These are phyloP conservation scores for Leptoteleia sp. DNA, from an alignment of 1,140 invertebrate genomes.

Conservation along the genomic window DNA sequence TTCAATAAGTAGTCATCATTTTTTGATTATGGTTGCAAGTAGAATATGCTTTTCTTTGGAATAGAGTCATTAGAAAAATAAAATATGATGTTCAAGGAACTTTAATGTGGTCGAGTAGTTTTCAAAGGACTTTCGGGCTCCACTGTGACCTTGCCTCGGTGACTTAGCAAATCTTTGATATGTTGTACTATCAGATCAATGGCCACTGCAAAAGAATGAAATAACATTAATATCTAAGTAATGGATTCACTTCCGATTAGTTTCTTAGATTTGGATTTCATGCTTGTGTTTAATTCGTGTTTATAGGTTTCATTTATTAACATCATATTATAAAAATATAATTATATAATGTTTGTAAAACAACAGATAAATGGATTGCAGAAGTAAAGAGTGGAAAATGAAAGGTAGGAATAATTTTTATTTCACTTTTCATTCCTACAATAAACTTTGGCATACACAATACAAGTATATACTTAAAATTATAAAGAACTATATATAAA, in stretches of 20 bases:
- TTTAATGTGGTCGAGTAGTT: conserved; percentile 78
- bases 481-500: too few species aligned
- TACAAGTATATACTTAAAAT: too few species aligned
- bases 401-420: conserved; percentile 58
- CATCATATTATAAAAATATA: too few species aligned
- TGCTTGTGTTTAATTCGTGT: background rate
- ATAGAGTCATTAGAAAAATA: conserved; percentile 43
- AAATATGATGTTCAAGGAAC: conserved; percentile 32
- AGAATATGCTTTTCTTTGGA: conserved; percentile 49
- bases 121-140: conserved; percentile 74
- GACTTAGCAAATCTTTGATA: conserved; percentile 90
- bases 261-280: conserved; percentile 61
- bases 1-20: conserved; percentile 24
- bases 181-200: conserved; percentile 97
- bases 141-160: conserved; percentile 77
- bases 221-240: conserved; percentile 19
- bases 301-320: too few species aligned
- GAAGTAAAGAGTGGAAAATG: too few species aligned
- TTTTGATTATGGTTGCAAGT: conserved; percentile 15
- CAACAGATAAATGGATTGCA: too few species aligned
- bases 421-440: conserved; percentile 36
- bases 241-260: conserved; percentile 18
- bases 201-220: conserved; percentile 86
- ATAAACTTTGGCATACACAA: conserved; percentile 43
- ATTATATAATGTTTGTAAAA: too few species aligned